phyloP scores from a whole-genome alignment of 2,888 invertebrate species.

The Sicus ferrugineus region DNA sequence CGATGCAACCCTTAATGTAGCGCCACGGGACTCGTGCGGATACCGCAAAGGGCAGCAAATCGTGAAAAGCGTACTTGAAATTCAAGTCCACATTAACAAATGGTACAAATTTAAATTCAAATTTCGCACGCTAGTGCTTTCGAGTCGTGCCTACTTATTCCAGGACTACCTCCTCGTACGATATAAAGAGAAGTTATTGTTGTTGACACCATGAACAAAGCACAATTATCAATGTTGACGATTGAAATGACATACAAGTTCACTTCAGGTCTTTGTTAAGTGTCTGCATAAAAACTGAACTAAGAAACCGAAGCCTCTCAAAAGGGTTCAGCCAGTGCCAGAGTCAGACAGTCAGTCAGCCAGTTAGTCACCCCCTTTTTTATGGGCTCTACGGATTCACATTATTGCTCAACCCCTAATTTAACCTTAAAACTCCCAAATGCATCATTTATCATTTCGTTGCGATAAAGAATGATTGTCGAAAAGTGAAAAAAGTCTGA shows the following conservation, averaged over 20 bases:
- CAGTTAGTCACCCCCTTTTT: conserved; percentile 33
- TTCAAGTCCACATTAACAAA: neutral
- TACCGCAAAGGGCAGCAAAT: conserved; percentile 15
- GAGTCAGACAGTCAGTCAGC: neutral
- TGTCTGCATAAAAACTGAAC: neutral
- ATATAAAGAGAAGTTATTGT: conserved; percentile 6
- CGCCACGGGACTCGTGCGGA: conserved; percentile 20
- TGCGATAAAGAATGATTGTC: conserved; percentile 45
- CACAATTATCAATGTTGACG: conserved; percentile 32
- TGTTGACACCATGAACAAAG: conserved; percentile 28
- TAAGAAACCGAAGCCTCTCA: too few species aligned
- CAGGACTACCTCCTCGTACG: neutral
- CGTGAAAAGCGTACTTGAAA: conserved; percentile 4
- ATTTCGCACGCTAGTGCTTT: conserved; percentile 13
- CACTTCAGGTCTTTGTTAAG: neutral
- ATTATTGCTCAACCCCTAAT: conserved; percentile 56
- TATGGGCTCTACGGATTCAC: conserved; percentile 33
- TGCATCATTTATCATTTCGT: conserved; percentile 63
- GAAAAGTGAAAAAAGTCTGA: conserved; percentile 42
- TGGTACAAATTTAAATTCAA: conserved; percentile 23
- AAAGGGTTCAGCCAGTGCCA: neutral
- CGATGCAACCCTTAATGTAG: conserved; percentile 36
- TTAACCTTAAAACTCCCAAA: conserved; percentile 63
- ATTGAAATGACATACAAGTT: conserved; percentile 22
- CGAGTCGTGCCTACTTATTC: neutral